Evolutionary conservation across 2,113 vertebrate species (phyloP).

Genomic region (Toxotes chatareus): DNA sequence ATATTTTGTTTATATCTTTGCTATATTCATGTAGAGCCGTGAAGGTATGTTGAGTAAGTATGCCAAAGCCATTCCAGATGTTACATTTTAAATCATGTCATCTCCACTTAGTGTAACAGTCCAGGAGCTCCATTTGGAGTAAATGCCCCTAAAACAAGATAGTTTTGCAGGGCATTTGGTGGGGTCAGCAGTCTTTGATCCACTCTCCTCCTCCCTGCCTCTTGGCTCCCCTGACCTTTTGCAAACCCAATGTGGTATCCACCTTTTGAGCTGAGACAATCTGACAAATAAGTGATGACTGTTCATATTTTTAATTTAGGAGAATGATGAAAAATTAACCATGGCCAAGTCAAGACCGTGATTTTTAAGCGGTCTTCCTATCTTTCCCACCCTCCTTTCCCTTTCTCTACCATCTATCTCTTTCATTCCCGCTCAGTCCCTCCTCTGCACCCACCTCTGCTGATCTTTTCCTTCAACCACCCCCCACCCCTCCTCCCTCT

Average conservation of each 20-base stretch:
- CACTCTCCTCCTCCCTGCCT: slow-evolving; percentile 45
- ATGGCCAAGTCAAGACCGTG: slow-evolving; percentile 73
- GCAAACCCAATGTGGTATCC: slow-evolving; percentile 81
- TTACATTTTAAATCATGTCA: slow-evolving; percentile 78
- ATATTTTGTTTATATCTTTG: slow-evolving; percentile 77
- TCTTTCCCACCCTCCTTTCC: slow-evolving; percentile 14
- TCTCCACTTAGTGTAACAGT: slow-evolving; percentile 75
- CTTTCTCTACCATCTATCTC: slow-evolving; percentile 33
- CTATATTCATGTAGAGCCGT: slow-evolving; percentile 55
- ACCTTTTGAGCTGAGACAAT: slow-evolving; percentile 76
- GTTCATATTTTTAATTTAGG: slow-evolving; percentile 86
- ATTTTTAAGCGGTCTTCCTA: slow-evolving; percentile 71
- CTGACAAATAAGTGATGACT: slow-evolving; percentile 87
- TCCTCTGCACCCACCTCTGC: slow-evolving; percentile 37
- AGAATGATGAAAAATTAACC: slow-evolving; percentile 83
- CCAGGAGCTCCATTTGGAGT: slow-evolving; percentile 73
- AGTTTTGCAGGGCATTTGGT: slow-evolving; percentile 71
- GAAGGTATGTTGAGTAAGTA: slow-evolving; percentile 69
- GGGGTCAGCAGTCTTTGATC: slow-evolving; percentile 77
- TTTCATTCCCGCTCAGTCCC: slow-evolving; percentile 24
- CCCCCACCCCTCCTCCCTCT: background rate
- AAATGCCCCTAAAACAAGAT: slow-evolving; percentile 74
- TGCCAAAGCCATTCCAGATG: slow-evolving; percentile 80
- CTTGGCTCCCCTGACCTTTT: slow-evolving; percentile 71
- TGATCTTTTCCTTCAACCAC: slow-evolving; percentile 45